Evolutionary conservation across 2,113 vertebrate genomes (phyloP), one percentile per base, ranked within the genome.

Genomic region (Columbina picui): DNA sequence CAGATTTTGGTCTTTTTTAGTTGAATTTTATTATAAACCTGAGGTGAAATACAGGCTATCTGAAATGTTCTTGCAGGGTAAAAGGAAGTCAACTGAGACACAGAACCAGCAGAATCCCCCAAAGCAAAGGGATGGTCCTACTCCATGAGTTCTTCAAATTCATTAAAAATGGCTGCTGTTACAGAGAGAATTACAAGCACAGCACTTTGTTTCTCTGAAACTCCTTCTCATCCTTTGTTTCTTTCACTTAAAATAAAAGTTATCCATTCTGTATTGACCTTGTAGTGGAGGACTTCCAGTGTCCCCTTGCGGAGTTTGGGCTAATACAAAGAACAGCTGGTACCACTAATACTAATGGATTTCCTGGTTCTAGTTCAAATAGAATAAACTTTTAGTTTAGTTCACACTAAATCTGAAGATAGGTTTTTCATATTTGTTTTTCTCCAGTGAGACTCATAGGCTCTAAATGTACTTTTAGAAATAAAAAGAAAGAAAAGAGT

Each of bases 331-430:
- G 47, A 88, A 92, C 92, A 96, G 88, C 88, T 96, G 88, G 88
- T 97, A 89, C 69, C 83, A 93, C 90, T 96, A 90, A 96, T 84
- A 81, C 88, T 96, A 94, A 96, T 95, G 94, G 93, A 96, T 95
- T 95, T 96, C 90, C 86, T 97, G 95, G 94, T 68, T 94, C 93
- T 94, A 95, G 88, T 95, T 96, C 92, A 97, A 96, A 86, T 89
- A 93, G 34, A 59, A 86, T 90, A 95, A 93, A 93, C 30, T 97
- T 95, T 84, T 81, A 36, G 60, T 84, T 90, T 88, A 25, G 8
- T 88, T 94, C 68, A 60, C 80, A 89, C 83, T 90, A 96, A 96
- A 92, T 90, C 85, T 95, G 88, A 84, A 96, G 80, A 93, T 74
- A 92, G 73, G 32, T 65, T 93, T 94, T 94, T 96, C 76, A 53